Evolutionary conservation across 2,888 invertebrate species (phyloP), one percentile per base, ranked within the genome.

Genomic region (Ectemnius lituratus): DNA sequence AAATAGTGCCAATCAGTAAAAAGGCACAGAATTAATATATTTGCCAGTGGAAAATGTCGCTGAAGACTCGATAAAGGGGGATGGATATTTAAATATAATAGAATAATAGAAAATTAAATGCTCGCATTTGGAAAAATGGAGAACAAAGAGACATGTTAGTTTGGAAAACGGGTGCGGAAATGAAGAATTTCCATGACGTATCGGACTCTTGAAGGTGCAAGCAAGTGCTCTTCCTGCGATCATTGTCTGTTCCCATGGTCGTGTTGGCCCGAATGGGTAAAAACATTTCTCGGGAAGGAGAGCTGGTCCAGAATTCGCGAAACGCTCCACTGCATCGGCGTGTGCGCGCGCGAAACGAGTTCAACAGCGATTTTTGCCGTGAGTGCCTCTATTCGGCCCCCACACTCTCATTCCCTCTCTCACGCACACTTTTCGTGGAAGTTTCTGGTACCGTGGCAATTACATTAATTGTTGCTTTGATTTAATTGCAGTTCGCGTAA

Each of bases 391-490:
- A 14, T 52, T 16, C 52, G 52, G 16, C n/a, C 14, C 52, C 16
- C 23, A 23, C 23, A 23, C 23, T 23, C 16, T 14, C 52, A 16
- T 13, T 2, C 52, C 52, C n/a, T 52, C 37, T 11, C 37, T 11
- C 37, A 8, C 37, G 37, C 37, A 5, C 52, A 52, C 52, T 52
- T 52, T 52, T 52, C 52, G 52, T 52, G 52, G 52, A 52, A 52
- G 52, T 52, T 52, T 52, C 52, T 52, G 52, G 52, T 52, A 52
- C 14, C 52, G n/a, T 52, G 52, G 52, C 52, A 52, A 52, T 52
- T 52, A 52, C 16, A 52, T 52, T 52, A 52, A 52, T 52, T 52
- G 52, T 52, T 16, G 52, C 52, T 52, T 16, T 52, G 52, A 52
- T 52, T 52, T 52, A 52, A 52, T 52, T 52, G 52, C n/a, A 16